Evolutionary conservation across 1,140 invertebrate species (phyloP).

Genomic region (Phenacoccus solenopsis): DNA sequence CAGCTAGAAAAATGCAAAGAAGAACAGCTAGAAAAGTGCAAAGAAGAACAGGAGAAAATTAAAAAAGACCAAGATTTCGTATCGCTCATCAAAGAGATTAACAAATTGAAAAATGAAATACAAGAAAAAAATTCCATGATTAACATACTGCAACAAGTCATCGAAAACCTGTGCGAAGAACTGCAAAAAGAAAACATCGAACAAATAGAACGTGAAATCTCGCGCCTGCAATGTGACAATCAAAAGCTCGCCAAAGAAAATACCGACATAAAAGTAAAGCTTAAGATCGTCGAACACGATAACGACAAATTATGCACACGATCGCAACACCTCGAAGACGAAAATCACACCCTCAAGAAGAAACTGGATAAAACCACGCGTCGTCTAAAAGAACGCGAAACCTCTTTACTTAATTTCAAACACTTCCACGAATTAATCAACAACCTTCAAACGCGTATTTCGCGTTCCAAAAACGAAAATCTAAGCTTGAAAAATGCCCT

Average conservation of each 20-base stretch:
- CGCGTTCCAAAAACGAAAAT: conserved; percentile 9
- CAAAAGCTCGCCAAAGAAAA: neutral
- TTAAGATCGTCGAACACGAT: conserved; percentile 6
- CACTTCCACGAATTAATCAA: neutral
- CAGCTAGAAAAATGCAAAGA: neutral
- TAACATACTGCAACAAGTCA: neutral
- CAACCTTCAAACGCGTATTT: conserved; percentile 7
- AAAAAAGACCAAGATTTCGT: neutral
- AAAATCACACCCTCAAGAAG: neutral
- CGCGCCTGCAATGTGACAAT: neutral
- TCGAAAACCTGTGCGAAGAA: conserved; percentile 2
- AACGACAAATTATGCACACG: neutral
- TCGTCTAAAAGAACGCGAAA: neutral
- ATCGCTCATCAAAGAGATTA: neutral
- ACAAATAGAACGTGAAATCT: neutral
- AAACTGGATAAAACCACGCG: neutral
- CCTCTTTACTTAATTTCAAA: neutral
- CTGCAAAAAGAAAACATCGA: conserved; percentile 7
- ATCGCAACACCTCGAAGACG: neutral
- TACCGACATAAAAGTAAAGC: neutral
- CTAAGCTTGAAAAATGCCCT: neutral
- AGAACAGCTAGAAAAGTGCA: neutral
- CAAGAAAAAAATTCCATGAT: neutral
- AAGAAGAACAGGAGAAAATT: neutral
- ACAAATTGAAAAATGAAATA: neutral